Percentiles rank a stretch among this genome's conserved stretches.
These are phyloP conservation scores for Ophion ventricosus DNA, from an alignment of 2,888 invertebrate genomes.

Conservation along the genomic window DNA sequence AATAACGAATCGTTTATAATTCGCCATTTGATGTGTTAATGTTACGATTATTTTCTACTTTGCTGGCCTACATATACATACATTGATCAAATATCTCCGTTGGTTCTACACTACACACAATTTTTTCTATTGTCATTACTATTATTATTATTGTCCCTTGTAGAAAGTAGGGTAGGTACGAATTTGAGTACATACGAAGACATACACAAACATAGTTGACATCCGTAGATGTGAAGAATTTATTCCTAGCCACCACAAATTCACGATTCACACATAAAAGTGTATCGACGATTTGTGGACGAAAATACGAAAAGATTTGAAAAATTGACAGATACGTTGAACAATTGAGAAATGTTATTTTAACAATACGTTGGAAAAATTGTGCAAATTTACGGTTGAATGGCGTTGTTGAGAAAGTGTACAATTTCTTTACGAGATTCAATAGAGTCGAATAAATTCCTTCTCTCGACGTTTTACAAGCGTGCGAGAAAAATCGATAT, in stretches of 20 bases:
- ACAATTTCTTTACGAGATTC: slow-evolving; percentile 7
- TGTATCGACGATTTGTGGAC: too few species aligned
- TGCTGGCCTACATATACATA: slow-evolving; percentile 43
- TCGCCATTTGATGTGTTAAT: slow-evolving; percentile 27
- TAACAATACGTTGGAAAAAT: neutral
- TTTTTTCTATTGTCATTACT: slow-evolving; percentile 22
- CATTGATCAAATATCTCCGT: slow-evolving; percentile 23
- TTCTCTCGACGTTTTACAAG: neutral
- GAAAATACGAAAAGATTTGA: neutral
- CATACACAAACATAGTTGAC: neutral
- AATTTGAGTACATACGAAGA: slow-evolving; percentile 42
- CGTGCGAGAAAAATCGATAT: neutral
- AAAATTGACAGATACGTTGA: neutral
- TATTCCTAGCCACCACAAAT: neutral
- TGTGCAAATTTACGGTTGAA: too few species aligned
- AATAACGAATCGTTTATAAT: slow-evolving; percentile 9
- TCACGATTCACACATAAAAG: neutral
- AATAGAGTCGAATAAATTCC: slow-evolving; percentile 1
- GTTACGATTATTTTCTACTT: slow-evolving; percentile 37
- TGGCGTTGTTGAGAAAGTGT: neutral
- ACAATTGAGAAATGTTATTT: neutral
- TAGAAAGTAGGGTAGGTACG: slow-evolving; percentile 55
- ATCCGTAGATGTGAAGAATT: neutral
- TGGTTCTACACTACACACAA: slow-evolving; percentile 6
- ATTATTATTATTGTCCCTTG: slow-evolving; percentile 51